phyloP scores from a whole-genome alignment of 2,797 vertebrate genomes.

The Eulemur coronatus region DNA sequence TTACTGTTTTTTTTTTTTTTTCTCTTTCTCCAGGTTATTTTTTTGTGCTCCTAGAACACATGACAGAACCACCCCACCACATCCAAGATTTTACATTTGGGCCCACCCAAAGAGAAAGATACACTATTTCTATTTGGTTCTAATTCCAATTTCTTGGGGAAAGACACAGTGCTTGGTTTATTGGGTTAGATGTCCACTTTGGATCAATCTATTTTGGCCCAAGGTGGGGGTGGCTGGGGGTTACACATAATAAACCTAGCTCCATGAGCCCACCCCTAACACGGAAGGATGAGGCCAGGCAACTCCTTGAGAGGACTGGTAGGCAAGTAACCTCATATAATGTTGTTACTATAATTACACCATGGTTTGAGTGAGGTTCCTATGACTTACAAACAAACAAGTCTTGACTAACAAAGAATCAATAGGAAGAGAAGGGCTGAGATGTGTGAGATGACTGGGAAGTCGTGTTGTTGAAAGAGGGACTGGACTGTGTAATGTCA shows the following conservation, averaged over 20 bases:
- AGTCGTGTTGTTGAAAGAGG: not conserved
- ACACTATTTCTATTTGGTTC: not conserved
- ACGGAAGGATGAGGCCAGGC: no score
- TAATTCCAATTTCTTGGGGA: not conserved
- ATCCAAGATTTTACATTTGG: not conserved
- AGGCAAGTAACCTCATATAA: not conserved
- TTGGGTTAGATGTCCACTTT: not conserved
- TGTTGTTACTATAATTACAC: not conserved
- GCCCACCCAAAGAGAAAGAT: not conserved
- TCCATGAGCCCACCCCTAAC: rapidly evolving
- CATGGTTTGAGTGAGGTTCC: not conserved
- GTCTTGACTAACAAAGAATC: not conserved
- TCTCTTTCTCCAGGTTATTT: not conserved
- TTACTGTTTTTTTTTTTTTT: not conserved
- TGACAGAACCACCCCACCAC: not conserved
- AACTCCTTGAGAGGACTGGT: not conserved
- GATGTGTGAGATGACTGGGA: not conserved
- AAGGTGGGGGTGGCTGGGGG: no score
- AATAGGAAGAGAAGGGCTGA: not conserved
- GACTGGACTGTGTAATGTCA: not conserved
- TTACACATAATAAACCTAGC: not conserved
- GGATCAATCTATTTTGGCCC: not conserved
- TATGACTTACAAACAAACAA: not conserved
- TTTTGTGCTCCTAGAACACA: not conserved
- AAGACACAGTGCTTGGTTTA: not conserved